A percentile compares a stretch with the other conserved stretches of the same genome.
These are phyloP conservation scores for Herpailurus yagouaroundi DNA, from an alignment of 2,113 vertebrate species.

Conservation along the genomic window DNA sequence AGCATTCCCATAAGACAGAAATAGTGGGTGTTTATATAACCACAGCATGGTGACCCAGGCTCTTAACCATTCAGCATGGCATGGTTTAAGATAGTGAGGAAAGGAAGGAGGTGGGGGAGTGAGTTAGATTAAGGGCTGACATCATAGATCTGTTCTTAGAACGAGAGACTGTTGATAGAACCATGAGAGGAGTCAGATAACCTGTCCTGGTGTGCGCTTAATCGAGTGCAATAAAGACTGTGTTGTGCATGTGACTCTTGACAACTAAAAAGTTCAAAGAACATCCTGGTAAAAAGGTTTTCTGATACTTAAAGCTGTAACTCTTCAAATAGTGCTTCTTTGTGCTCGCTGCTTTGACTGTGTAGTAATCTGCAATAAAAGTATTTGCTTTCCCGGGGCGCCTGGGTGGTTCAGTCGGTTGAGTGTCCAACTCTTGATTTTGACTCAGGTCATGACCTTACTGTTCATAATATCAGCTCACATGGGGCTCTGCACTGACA, in stretches of 20 bases:
- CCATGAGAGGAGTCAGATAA: not conserved
- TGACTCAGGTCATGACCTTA: too few species aligned
- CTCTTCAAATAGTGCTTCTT: not conserved
- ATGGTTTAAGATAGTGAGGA: slow-evolving; percentile 7
- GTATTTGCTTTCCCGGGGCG: not conserved
- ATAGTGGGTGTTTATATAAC: slow-evolving; percentile 55
- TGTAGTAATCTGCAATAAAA: not conserved
- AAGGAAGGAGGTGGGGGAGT: not conserved
- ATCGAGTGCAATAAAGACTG: not conserved
- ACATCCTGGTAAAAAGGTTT: not conserved
- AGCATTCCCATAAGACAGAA: slow-evolving; percentile 47
- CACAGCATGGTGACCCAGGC: slow-evolving; percentile 29
- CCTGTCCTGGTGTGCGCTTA: not conserved
- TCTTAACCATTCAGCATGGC: slow-evolving; percentile 43
- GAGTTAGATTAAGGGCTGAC: slow-evolving; percentile 36
- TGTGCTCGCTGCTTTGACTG: not conserved
- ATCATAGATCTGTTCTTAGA: slow-evolving; percentile 70
- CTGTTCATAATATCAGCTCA: too few species aligned
- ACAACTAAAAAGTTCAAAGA: not conserved
- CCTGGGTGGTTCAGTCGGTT: too few species aligned
- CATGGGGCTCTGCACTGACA: too few species aligned
- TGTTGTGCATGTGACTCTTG: not conserved
- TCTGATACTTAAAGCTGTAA: not conserved
- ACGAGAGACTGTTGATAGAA: slow-evolving; percentile 13
- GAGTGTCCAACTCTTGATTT: too few species aligned